These are phyloP conservation scores for Pycnonotus jocosus DNA, from an alignment of 2,113 vertebrate species.

Conservation along the genomic window DNA sequence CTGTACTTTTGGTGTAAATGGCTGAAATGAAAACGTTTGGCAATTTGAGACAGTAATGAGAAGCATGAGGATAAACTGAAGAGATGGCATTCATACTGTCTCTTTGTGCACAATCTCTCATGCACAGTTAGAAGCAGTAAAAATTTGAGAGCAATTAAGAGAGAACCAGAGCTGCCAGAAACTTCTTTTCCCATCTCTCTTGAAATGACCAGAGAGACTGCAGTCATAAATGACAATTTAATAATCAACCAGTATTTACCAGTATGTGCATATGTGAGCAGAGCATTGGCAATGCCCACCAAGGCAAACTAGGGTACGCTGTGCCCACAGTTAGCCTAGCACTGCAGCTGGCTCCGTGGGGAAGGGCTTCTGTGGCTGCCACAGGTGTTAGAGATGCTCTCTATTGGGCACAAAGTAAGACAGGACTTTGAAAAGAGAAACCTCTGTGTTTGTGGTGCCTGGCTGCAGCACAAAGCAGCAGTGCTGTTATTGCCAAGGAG, in stretches of 20 bases:
- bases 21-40: background rate
- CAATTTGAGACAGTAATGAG: background rate
- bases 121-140: background rate
- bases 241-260: background rate
- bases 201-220: background rate
- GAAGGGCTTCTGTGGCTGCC: background rate
- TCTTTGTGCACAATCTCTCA: background rate
- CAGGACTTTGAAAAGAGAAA: background rate
- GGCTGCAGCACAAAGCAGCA: background rate
- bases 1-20: background rate
- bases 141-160: background rate
- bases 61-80: background rate
- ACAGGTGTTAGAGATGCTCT: background rate
- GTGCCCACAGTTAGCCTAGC: background rate
- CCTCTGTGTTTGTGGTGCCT: accelerated
- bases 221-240: background rate
- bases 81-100: background rate
- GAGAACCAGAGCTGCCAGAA: background rate
- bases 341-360: background rate
- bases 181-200: background rate
- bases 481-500: background rate
- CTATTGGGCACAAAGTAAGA: background rate
- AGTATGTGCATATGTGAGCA: accelerated
- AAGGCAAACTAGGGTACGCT: background rate
- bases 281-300: background rate